Evolutionary conservation across 2,113 vertebrate species (phyloP), one percentile per base, ranked within the genome.

Genomic region (Mohoua ochrocephala): DNA sequence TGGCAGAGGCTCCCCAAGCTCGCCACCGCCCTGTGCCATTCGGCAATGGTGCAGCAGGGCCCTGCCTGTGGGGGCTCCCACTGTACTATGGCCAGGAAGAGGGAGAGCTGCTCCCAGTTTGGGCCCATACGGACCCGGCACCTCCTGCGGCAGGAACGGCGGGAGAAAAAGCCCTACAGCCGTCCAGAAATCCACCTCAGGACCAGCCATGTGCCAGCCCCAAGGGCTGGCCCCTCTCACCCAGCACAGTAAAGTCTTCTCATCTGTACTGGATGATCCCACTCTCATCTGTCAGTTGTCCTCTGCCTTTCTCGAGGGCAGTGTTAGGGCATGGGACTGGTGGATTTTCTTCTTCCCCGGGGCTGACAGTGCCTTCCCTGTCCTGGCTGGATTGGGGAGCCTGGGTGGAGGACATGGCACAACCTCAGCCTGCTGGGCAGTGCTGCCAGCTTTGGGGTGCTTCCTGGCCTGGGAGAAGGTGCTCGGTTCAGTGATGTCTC

Each of bases 11-110:
- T 61, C 27, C 23, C 31, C 41, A 1, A 7, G 47, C 47, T 60
- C 3, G 0, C 30, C 9, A 3, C 19, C 1, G 7, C 11, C 41
- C 49, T 22, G 75, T 15, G 30, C 30, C 12, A 2, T 4, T 11
- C 7, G 42, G 44, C 42, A 5, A 28, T 57, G 86, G 50, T 19
- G 17, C 59, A 15, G 76, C 86, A 57, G 59, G 44, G 11, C 42
- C 31, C n/a, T 22, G 18, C 35, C 35, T 5, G 7, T 10, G 10
- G 16, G 2, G 1, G 6, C 17, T 73, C 7, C 12, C 50, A 11
- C 5, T 8, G 50, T 22, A 1, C 27, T 17, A 1, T 2, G 50
- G 76, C 59, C 67, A 1, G 9, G 42, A 33, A 4, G 27, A 28
- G 59, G 59, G 31, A 50, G 13, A 57, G 44, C 44, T 1, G 12